Evolutionary conservation across 2,888 invertebrate genomes (phyloP), one percentile per base, ranked within the genome.

Genomic region (Rapana venosa): DNA sequence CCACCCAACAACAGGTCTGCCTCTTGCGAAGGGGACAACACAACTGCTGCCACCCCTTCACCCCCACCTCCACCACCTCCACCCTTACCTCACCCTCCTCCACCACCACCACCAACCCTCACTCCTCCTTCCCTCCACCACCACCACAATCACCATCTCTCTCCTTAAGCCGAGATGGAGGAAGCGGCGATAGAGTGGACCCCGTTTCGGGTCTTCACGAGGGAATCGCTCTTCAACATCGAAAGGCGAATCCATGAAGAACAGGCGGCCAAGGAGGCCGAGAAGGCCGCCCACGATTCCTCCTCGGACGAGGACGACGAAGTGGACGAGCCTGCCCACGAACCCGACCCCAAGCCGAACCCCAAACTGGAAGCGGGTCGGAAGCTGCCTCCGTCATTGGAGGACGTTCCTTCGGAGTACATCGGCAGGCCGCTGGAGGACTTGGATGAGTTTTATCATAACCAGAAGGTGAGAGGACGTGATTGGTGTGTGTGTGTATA

Each of bases 201-300:
- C 97, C 98, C 98, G 97, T 99, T 99, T 98, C 98, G 98, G 97
- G 98, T 98, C 97, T 99, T 99, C 97, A 99, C 99, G 97, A 97
- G 98, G 97, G 98, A 99, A 97, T 98, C 99, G 97, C 97, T 98
- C 97, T 98, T 98, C 97, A 98, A 97, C 97, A 98, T 99, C 97
- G 98, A 98, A 97, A 97, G 98, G 97, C 98, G 99, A 96, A 98
- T 99, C 97, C 98, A 98, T 96, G 98, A 98, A 97, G 98, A 99
- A 20, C 97, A 98, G 97, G 98, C 98, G 97, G 98, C 98, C 97
- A 98, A 98, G 97, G 92, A 98, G 97, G 98, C 98, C 97, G 97
- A 98, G 97, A 98, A 98, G 97, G 98, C 98, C 97, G 92, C 92
- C 13, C 93, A 93, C 47, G 93, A 92, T 26, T 93, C 94, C 70